A percentile compares a stretch with the other conserved stretches of the same genome.
These are phyloP conservation scores for Bombyx mandarina DNA, from an alignment of 1,140 invertebrate species.

Conservation along the genomic window DNA sequence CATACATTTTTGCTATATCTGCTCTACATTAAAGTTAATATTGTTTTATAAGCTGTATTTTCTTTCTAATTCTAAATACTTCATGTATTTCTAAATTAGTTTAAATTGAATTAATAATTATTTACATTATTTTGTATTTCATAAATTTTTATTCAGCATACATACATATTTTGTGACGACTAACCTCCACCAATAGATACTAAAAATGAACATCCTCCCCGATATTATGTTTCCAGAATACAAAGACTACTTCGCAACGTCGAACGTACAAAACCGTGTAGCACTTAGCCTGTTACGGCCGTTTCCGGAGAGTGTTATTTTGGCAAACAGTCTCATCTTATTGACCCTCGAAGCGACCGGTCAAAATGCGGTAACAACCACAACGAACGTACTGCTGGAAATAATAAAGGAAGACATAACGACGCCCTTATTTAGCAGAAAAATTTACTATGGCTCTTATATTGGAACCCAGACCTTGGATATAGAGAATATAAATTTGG, in stretches of 20 bases:
- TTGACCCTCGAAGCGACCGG: constrained; percentile 29
- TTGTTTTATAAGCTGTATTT: too few relatives aligned
- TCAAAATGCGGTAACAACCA: constrained; percentile 23
- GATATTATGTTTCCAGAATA: constrained; percentile 21
- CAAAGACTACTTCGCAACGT: constrained; percentile 18
- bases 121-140: too few relatives aligned
- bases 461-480: constrained; percentile 12
- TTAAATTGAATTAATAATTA: too few relatives aligned
- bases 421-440: constrained; percentile 39
- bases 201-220: too few relatives aligned
- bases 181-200: too few relatives aligned
- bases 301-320: constrained; percentile 23
- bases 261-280: constrained; percentile 19
- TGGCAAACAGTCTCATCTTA: constrained; percentile 30
- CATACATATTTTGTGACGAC: too few relatives aligned
- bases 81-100: too few relatives aligned
- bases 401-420: constrained; percentile 36
- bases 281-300: constrained; percentile 14
- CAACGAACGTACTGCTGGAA: constrained; percentile 29
- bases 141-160: too few relatives aligned
- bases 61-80: too few relatives aligned
- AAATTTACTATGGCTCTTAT: constrained; percentile 33
- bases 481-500: constrained; percentile 29
- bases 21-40: too few relatives aligned
- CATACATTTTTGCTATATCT: too few relatives aligned